Evolutionary conservation across 2,797 vertebrate genomes (phyloP).

Genomic region (Amphiprion clarkii): DNA sequence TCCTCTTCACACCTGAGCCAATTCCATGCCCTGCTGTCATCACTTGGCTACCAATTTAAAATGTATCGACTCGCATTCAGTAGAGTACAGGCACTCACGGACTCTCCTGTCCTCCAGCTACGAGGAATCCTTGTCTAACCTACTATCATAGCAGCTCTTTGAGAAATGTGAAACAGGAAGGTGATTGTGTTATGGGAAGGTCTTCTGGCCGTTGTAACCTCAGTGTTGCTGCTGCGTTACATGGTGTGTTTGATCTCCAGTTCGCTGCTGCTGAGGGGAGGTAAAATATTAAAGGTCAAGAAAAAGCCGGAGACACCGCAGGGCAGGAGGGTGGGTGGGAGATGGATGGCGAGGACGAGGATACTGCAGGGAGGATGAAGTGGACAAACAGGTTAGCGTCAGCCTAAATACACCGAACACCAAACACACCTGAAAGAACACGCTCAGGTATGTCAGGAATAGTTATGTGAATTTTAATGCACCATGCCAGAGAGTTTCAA

Average conservation of each 20-base stretch:
- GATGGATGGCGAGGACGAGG: constrained; percentile 26
- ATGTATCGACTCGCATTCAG: constrained; percentile 42
- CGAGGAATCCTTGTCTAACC: constrained; percentile 40
- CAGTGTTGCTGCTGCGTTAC: constrained; percentile 14
- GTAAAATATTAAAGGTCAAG: constrained; percentile 56
- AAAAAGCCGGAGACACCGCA: constrained; percentile 19
- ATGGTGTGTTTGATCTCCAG: constrained; percentile 55
- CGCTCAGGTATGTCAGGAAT: background rate
- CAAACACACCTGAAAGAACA: background rate
- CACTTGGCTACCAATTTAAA: constrained; percentile 50
- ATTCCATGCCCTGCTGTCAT: constrained; percentile 45
- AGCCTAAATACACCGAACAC: background rate
- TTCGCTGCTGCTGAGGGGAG: constrained; percentile 26
- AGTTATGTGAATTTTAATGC: background rate
- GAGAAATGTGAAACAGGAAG: constrained; percentile 21
- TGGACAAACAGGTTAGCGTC: constrained; percentile 37
- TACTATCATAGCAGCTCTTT: constrained; percentile 29
- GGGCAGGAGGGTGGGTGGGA: background rate
- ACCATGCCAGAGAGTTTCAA: constrained; percentile 43
- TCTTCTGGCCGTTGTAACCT: constrained; percentile 33
- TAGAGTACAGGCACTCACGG: constrained; percentile 16
- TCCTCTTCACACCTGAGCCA: constrained; percentile 65
- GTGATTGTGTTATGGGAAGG: constrained; percentile 4
- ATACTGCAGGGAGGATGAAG: constrained; percentile 10
- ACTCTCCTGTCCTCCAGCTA: constrained; percentile 32